A percentile compares a stretch with the other conserved stretches of the same genome.
Evolutionary conservation across 2,797 vertebrate genomes (phyloP).

Genomic region (Morelia viridis): DNA sequence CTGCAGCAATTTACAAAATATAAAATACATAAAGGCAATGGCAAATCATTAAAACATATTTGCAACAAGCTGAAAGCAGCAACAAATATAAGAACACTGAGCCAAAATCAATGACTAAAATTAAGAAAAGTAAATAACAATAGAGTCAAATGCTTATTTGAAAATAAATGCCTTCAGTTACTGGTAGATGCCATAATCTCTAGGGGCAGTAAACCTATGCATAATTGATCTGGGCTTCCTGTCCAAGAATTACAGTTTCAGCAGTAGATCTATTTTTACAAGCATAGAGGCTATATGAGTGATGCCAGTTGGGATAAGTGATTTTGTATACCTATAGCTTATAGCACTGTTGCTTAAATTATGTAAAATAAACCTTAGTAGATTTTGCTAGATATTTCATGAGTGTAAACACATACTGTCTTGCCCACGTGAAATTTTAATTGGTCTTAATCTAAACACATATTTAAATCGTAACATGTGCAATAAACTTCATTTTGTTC

Average conservation of each 20-base stretch:
- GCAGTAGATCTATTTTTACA: slow-evolving; percentile 8
- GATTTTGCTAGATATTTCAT: background rate
- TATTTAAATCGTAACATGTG: background rate
- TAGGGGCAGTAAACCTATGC: background rate
- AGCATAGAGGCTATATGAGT: background rate
- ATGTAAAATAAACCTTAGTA: background rate
- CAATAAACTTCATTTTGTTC: background rate
- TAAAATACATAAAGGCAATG: background rate
- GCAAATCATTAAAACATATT: background rate
- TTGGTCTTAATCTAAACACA: background rate
- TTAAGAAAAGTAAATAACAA: background rate
- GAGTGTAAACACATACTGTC: background rate
- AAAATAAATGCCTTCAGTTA: background rate
- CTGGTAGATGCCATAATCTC: background rate
- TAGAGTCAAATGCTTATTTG: background rate
- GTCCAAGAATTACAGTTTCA: background rate
- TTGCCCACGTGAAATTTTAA: background rate
- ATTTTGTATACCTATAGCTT: background rate
- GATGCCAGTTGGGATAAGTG: background rate
- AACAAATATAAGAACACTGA: background rate
- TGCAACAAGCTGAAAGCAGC: background rate
- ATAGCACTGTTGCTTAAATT: background rate
- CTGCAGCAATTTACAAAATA: background rate
- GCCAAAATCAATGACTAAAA: background rate
- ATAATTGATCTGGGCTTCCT: background rate